Evolutionary conservation across 1,140 invertebrate species (phyloP), one percentile per base, ranked within the genome.

Genomic region (Popillia japonica): DNA sequence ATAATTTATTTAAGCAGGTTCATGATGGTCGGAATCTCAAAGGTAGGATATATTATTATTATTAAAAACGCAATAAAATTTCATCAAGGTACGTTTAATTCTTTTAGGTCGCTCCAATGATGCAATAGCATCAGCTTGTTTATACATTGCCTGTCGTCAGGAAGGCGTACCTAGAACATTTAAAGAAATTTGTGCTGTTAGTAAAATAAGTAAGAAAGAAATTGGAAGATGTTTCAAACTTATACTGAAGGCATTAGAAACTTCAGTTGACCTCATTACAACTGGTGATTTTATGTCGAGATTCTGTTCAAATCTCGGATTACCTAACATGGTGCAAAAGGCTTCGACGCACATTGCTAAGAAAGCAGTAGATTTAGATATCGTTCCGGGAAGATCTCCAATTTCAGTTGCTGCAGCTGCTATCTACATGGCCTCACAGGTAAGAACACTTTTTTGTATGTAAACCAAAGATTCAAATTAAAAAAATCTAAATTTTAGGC

Each of bases 391-490:
- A n/a, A 92, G 98, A 84, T 99, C 98, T 81, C 99, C 99, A 0
- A 99, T 99, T 81, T 99, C 98, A 0, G 97, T 99, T 2, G 97
- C 99, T 0, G 99, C 99, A 42, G 98, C 99, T 68, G 98, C 99
- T 72, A 99, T 99, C 84, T 99, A 99, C 85, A 99, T 99, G 98
- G 98, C 99, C 0, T 99, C 97, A 55, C 96, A 98, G 88, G 95
- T 95, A 88, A 72, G 40, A 34, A 40, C 2, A 68, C 0, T 22
- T 40, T 74, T 41, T 2, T 44, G 2, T n/a, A 44, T 3, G 2
- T n/a, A 0, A 34, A 34, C 0, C 3, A 34, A 0, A 48, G 0
- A 44, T 17, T 2, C 48, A 42, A 42, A 11, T 23, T 11, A 76
- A 74, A 76, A 14, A 1, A 78, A 42, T 77, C 72, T 41, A 77